phyloP scores from a whole-genome alignment of 1,140 invertebrate species.

The Pentalonia nigronervosa region DNA sequence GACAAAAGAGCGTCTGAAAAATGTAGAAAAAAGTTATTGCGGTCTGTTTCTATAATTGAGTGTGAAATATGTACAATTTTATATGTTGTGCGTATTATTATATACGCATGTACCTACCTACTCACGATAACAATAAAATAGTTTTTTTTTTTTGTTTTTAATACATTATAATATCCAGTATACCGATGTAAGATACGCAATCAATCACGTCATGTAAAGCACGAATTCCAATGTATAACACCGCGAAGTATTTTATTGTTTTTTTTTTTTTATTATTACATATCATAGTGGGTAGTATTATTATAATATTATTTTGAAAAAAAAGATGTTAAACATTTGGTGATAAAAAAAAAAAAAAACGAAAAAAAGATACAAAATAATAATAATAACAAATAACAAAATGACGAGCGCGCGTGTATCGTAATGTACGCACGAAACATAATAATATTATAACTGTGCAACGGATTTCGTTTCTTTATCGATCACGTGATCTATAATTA shows the following conservation, averaged over 20 bases:
- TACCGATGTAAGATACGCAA: background rate
- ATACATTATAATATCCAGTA: background rate
- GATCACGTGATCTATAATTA: slow-evolving; percentile 12
- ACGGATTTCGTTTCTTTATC: background rate
- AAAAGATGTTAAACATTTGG: background rate
- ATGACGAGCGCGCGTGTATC: background rate
- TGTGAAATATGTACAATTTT: background rate
- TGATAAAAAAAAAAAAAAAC: background rate
- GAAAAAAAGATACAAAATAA: background rate
- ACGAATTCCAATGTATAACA: background rate
- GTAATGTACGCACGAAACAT: background rate
- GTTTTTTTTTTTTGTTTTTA: background rate
- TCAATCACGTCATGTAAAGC: background rate
- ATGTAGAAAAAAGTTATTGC: background rate
- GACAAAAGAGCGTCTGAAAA: background rate
- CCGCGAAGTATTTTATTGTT: background rate
- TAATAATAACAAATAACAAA: background rate
- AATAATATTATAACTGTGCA: background rate
- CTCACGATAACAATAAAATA: too few species aligned
- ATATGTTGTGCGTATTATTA: background rate
- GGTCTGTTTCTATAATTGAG: background rate
- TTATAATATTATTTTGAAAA: background rate
- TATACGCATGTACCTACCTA: too few species aligned
- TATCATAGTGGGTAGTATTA: background rate
- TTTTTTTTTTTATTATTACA: background rate